Conservation (phyloP, 2,888 invertebrate species). For the Agonum fuliginosum region DNA sequence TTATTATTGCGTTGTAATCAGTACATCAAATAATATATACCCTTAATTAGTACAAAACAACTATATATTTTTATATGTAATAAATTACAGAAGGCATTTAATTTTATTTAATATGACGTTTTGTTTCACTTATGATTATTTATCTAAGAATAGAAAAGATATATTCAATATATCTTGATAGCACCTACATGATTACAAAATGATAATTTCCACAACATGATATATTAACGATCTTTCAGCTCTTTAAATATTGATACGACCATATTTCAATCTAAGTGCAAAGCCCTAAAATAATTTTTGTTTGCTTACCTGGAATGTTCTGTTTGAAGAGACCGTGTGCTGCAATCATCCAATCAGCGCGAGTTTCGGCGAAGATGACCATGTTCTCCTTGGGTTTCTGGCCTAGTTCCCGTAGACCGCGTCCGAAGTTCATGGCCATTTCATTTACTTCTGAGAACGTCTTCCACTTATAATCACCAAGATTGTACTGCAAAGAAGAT, state of each 20-base stretch:
- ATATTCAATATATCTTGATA: too few relatives aligned
- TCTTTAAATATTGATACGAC: neutral
- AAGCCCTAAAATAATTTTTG: neutral
- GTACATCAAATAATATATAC: too few relatives aligned
- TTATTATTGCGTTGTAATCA: too few relatives aligned
- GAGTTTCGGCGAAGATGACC: constrained; percentile 97
- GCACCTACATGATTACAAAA: too few relatives aligned
- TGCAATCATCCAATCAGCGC: constrained; percentile 98
- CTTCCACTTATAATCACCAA: constrained; percentile 96
- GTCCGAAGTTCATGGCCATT: constrained; percentile 86
- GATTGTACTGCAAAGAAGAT: constrained; percentile 81
- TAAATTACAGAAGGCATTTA: neutral
- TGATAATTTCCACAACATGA: too few relatives aligned
- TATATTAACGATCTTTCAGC: neutral
- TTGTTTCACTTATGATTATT: too few relatives aligned
- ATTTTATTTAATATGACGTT: neutral
- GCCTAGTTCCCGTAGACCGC: constrained; percentile 88
- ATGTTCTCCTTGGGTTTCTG: constrained; percentile 84
- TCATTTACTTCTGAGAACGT: constrained; percentile 86
- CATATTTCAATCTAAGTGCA: neutral
- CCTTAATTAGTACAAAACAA: too few relatives aligned
- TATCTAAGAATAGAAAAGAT: too few relatives aligned
- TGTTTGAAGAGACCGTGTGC: constrained; percentile 97
- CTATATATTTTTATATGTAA: too few relatives aligned
- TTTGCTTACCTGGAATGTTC: constrained; percentile 84